Evolutionary conservation across 92 coral and sea anemone genomes (phyloP).

Genomic region (Phymanthus crucifer): DNA sequence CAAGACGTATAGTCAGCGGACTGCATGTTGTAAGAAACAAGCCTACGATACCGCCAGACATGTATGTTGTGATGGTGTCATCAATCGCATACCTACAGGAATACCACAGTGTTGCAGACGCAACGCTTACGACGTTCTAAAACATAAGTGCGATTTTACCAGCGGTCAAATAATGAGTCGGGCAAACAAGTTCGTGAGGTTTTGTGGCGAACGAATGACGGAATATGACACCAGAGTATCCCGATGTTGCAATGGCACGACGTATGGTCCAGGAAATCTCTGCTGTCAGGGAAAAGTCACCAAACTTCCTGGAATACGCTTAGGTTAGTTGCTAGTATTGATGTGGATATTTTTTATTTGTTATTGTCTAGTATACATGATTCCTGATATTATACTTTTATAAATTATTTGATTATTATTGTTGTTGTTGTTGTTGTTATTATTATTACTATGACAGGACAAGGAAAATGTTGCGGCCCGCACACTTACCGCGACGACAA

Average conservation of each 20-base stretch:
- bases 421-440: neutral
- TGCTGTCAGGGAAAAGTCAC: constrained; percentile 30
- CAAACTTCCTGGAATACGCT: constrained; percentile 17
- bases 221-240: constrained; percentile 25
- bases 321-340: constrained; percentile 15
- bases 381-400: no score
- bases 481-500: constrained; percentile 10
- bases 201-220: constrained; percentile 35
- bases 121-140: neutral
- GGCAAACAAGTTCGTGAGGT: constrained; percentile 1
- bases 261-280: constrained; percentile 20
- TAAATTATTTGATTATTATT: neutral
- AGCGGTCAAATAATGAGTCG: constrained; percentile 20
- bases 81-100: constrained; percentile 14
- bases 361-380: no score
- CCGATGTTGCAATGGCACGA: constrained; percentile 23
- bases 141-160: constrained; percentile 13
- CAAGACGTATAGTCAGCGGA: neutral
- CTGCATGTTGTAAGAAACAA: constrained; percentile 23
- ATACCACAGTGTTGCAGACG: constrained; percentile 40
- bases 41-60: constrained; percentile 13
- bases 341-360: no score
- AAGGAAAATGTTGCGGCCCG: constrained; percentile 25
- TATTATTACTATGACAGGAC: constrained; percentile 9
- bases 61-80: constrained; percentile 19